A percentile compares a stretch with the other conserved stretches of the same genome.
These are phyloP conservation scores for Cyrtorhinus lividipennis DNA, from an alignment of 1,140 invertebrate genomes.

Conservation along the genomic window DNA sequence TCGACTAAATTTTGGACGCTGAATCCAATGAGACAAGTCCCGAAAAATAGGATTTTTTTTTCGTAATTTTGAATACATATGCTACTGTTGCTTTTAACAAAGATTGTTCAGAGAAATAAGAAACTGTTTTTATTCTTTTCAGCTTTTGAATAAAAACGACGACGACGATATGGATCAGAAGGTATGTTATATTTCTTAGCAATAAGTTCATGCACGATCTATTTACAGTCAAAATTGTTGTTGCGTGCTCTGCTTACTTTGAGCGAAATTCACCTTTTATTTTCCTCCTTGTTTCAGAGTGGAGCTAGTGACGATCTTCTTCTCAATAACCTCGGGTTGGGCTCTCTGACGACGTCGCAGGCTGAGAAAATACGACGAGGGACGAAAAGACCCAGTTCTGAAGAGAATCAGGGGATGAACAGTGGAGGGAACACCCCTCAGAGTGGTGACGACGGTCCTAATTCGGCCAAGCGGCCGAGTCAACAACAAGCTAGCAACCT, in stretches of 20 bases:
- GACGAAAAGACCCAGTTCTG: conserved; percentile 33
- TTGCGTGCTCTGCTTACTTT: too few species aligned
- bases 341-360: conserved; percentile 30
- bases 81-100: too few species aligned
- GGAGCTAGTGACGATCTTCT: conserved; percentile 34
- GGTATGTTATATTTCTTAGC: background rate
- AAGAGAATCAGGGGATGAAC: conserved; percentile 6
- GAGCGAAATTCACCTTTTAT: too few species aligned
- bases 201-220: too few species aligned
- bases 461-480: background rate
- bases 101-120: too few species aligned
- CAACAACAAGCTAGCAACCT: background rate
- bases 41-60: too few species aligned
- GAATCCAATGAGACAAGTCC: too few species aligned
- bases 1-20: too few species aligned
- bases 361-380: conserved; percentile 31
- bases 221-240: too few species aligned
- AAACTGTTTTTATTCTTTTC: background rate
- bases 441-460: conserved; percentile 5
- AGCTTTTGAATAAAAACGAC: background rate
- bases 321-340: conserved; percentile 43
- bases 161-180: background rate
- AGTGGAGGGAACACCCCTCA: background rate
- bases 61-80: too few species aligned
- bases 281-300: background rate